Conservation (phyloP, 2,888 invertebrate species). For the Platypus cylindrus region DNA sequence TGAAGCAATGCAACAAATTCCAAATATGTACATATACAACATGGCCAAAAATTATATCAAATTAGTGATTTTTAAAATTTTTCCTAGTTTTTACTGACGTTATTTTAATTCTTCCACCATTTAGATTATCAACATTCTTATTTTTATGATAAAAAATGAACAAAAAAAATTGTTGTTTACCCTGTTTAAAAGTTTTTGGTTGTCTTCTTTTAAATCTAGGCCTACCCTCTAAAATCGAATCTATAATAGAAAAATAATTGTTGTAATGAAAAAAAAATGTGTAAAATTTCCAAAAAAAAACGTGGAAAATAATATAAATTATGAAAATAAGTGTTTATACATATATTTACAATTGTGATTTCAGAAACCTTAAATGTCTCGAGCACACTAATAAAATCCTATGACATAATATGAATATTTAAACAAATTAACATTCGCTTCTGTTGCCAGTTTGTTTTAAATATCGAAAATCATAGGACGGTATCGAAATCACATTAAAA, state of each 20-base stretch:
- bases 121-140: too few species aligned
- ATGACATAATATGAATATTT: constrained; percentile 13
- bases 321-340: constrained; percentile 1
- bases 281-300: constrained; percentile 17
- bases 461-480: not conserved
- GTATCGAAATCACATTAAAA: too few species aligned
- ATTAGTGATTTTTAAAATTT: too few species aligned
- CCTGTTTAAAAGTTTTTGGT: constrained; percentile 42
- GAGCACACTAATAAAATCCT: too few species aligned
- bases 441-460: too few species aligned
- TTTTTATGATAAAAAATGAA: constrained; percentile 9
- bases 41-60: too few species aligned
- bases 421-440: not conserved
- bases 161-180: constrained; percentile 32
- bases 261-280: constrained; percentile 6
- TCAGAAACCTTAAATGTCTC: too few species aligned
- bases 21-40: too few species aligned
- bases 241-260: constrained; percentile 29
- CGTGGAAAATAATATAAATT: constrained; percentile 6
- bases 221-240: constrained; percentile 40
- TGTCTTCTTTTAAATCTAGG: constrained; percentile 38
- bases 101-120: too few species aligned
- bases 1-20: too few species aligned
- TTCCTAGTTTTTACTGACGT: too few species aligned
- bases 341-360: constrained; percentile 8